phyloP scores from a whole-genome alignment of 2,888 invertebrate species.

The Steinernema scapterisci region DNA sequence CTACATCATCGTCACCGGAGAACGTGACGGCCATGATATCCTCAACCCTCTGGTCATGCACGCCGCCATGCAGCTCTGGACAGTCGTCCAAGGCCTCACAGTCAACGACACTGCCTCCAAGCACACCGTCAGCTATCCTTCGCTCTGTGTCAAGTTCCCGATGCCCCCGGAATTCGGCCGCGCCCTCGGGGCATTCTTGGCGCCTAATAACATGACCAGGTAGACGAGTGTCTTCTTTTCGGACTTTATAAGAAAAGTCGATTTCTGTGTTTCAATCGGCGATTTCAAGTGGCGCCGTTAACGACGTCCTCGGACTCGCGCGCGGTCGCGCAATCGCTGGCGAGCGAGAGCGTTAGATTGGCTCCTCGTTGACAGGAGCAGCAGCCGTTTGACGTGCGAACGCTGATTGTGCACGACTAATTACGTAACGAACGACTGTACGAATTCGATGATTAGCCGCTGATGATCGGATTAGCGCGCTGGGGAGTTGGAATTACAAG shows the following conservation, averaged over 20 bases:
- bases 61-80: slow-evolving; percentile 64
- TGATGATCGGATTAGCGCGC: slow-evolving; percentile 16
- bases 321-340: too few relatives aligned
- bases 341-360: not conserved
- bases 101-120: slow-evolving; percentile 54
- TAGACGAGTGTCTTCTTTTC: slow-evolving; percentile 29
- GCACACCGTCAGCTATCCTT: slow-evolving; percentile 58
- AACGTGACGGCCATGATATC: slow-evolving; percentile 61
- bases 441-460: slow-evolving; percentile 25
- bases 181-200: slow-evolving; percentile 53
- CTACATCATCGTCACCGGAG: slow-evolving; percentile 66
- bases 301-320: too few relatives aligned
- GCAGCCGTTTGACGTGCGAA: slow-evolving; percentile 2
- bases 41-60: slow-evolving; percentile 59
- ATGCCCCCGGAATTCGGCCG: slow-evolving; percentile 63
- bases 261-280: not conserved
- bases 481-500: slow-evolving; percentile 29
- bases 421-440: slow-evolving; percentile 19
- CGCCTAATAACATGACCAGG: slow-evolving; percentile 57
- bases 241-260: not conserved
- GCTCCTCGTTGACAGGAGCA: slow-evolving; percentile 4
- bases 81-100: slow-evolving; percentile 58
- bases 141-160: slow-evolving; percentile 66
- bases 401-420: not conserved
- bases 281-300: slow-evolving; percentile 12